Evolutionary conservation across 2,113 vertebrate species (phyloP), one percentile per base, ranked within the genome.

Genomic region (Nothocercus nigrocapillus): DNA sequence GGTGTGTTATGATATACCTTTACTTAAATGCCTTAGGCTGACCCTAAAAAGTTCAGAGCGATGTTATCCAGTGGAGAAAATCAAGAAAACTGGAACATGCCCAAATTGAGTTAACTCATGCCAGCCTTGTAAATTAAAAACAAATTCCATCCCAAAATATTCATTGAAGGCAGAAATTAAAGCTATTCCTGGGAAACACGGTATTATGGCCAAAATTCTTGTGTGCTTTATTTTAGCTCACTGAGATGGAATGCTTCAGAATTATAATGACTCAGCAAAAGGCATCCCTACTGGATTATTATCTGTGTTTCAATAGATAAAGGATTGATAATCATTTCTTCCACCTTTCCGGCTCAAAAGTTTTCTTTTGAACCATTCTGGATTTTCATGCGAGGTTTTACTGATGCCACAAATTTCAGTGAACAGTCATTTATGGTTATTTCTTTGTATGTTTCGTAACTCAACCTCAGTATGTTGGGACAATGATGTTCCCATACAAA

Each of bases 401-500:
- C 42, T 3, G 1, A 7, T 78, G 32, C 9, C 3, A 2, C 3
- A 1, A 28, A 32, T 9, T 67, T 93, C 67, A 54, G 13, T 18
- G 19, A 85, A 69, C 13, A 19, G 61, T 17, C 18, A 8, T 66
- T 90, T 40, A 69, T 54, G 19, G 24, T 85, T 3, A 10, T 88
- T 88, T 80, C 21, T 73, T 51, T 88, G 9, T 49, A 32, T 2
- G 5, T 67, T 19, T 77, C n/a, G 5, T 27, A 19, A 11, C 4
- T 13, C 56, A 63, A 49, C 36, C 44, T 78, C 27, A 70, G 32
- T 20, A 18, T 51, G 25, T 54, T 3, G 4, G 53, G 54, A 16
- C 15, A 44, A 34, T 16, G 45, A 2, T 16, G 4, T 62, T 1
- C 0, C 25, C 11, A 24, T 36, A 25, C 8, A 11, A 13, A 14